Conservation (phyloP, 2,888 invertebrate species). For the Melinopterus prodromus region DNA sequence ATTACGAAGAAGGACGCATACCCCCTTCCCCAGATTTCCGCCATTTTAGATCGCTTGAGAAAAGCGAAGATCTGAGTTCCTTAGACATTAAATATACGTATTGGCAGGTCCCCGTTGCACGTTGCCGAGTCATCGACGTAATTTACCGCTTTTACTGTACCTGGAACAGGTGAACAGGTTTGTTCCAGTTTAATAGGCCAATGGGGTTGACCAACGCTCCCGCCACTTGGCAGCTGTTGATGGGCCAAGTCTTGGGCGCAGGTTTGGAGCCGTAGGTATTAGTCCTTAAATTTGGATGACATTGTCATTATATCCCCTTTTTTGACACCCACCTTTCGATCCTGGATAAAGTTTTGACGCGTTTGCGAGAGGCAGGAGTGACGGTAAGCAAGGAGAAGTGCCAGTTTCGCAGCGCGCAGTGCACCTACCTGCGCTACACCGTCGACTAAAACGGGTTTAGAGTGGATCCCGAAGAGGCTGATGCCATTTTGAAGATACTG, state of each 20-base stretch:
- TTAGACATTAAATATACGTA: conserved; percentile 49
- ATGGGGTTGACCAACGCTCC: conserved; percentile 47
- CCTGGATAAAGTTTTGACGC: neutral
- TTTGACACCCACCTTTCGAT: no score
- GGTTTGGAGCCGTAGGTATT: neutral
- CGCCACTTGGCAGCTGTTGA: conserved; percentile 46
- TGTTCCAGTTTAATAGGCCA: conserved; percentile 39
- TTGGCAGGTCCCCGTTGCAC: conserved; percentile 45
- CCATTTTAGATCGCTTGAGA: no score
- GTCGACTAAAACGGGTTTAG: conserved; percentile 45
- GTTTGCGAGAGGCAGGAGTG: conserved; percentile 39
- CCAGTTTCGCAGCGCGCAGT: conserved; percentile 38
- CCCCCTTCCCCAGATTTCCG: no score
- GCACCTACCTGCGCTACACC: conserved; percentile 50
- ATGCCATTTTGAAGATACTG: conserved; percentile 30
- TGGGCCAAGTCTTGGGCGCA: conserved; percentile 37
- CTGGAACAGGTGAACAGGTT: conserved; percentile 38
- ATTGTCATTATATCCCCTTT: neutral
- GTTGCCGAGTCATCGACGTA: conserved; percentile 25
- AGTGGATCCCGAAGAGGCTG: conserved; percentile 38
- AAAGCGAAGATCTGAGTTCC: no score
- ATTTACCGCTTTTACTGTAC: conserved; percentile 41
- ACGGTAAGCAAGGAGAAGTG: conserved; percentile 45
- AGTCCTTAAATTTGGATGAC: neutral
- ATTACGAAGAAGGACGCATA: no score